Conservation (phyloP, 2,113 vertebrate genomes). For the Solenodon paradoxus region DNA sequence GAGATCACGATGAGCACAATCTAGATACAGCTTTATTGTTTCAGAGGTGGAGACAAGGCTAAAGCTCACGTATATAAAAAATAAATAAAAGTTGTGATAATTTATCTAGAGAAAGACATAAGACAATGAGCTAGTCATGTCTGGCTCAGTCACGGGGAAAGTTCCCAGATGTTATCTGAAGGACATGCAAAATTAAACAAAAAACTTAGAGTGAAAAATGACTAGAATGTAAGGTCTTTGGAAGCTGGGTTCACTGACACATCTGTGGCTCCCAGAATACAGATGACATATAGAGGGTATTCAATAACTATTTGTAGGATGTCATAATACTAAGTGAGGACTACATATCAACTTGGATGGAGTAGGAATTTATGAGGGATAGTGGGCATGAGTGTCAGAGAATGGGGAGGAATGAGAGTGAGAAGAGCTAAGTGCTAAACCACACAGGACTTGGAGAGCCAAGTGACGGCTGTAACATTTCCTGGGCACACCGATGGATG, state of each 20-base stretch:
- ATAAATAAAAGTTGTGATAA: not conserved
- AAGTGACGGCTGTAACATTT: fast-evolving
- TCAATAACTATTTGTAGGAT: not conserved
- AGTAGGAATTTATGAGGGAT: not conserved
- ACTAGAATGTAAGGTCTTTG: not conserved
- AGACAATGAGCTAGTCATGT: not conserved
- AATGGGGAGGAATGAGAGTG: fast-evolving
- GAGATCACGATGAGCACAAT: not conserved
- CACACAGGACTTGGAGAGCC: not conserved
- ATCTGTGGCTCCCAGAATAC: not conserved
- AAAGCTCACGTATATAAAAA: not conserved
- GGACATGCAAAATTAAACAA: not conserved
- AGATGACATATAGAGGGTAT: not conserved
- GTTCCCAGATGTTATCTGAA: not conserved
- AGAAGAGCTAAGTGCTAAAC: not conserved
- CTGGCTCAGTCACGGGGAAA: not conserved
- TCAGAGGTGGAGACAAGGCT: not conserved
- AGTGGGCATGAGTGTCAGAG: not conserved
- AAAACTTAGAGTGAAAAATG: not conserved
- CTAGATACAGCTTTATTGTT: not conserved
- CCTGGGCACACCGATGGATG: no score
- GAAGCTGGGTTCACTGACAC: not conserved
- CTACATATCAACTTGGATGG: no score
- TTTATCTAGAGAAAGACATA: not conserved
- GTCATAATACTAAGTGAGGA: not conserved